phyloP scores from a whole-genome alignment of 2,797 vertebrate species.

The Sebastes trivittatus region DNA sequence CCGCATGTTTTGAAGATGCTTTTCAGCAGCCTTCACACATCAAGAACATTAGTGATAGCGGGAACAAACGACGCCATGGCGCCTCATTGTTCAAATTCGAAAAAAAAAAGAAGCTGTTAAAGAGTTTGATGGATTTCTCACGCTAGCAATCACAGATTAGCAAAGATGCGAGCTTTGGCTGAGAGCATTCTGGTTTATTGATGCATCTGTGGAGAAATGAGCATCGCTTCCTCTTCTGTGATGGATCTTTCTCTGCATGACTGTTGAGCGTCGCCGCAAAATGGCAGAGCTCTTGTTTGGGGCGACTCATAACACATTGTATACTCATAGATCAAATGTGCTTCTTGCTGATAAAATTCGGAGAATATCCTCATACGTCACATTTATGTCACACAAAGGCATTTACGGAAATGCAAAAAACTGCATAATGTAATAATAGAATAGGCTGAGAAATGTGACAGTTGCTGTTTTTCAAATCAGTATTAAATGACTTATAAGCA shows the following conservation, averaged over 20 bases:
- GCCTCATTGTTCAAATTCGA: constrained; percentile 27
- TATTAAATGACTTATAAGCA: neutral
- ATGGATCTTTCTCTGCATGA: constrained; percentile 24
- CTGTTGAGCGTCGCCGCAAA: constrained; percentile 12
- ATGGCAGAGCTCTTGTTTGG: constrained; percentile 2
- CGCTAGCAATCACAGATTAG: constrained; percentile 24
- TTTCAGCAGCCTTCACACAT: constrained; percentile 1
- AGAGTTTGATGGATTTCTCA: constrained; percentile 34
- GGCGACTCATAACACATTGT: constrained; percentile 24
- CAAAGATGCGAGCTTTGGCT: constrained; percentile 30
- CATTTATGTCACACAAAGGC: neutral
- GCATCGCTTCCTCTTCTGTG: constrained; percentile 25
- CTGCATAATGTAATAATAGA: neutral
- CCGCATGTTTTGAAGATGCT: neutral
- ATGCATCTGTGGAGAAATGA: constrained; percentile 41
- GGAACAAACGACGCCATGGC: constrained; percentile 12
- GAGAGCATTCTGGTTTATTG: constrained; percentile 34
- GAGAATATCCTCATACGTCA: neutral
- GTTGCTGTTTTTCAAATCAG: no score
- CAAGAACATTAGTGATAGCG: neutral
- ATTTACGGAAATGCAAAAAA: constrained; percentile 3
- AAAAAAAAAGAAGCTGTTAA: constrained; percentile 2
- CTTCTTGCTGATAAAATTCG: constrained; percentile 11
- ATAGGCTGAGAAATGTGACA: neutral
- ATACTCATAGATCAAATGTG: constrained; percentile 9